Percentiles rank a stretch among this genome's conserved stretches.
Evolutionary conservation across 2,888 invertebrate genomes (phyloP).

Genomic region (Scelioninae gen. 2): DNA sequence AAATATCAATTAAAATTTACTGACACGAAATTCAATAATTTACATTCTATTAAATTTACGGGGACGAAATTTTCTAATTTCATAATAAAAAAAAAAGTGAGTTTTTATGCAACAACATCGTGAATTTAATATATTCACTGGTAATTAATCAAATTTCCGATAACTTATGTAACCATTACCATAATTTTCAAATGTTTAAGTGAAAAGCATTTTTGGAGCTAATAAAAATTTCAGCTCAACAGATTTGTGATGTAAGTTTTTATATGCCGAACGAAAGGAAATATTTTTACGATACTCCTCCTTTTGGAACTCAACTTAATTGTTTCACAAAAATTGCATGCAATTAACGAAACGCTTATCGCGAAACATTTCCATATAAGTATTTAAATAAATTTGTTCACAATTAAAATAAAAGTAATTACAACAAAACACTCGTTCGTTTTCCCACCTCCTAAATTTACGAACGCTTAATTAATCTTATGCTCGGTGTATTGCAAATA

Average conservation of each 20-base stretch:
- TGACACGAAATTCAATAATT: too few relatives aligned
- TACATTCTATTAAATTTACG: too few relatives aligned
- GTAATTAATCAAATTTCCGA: conserved; percentile 16
- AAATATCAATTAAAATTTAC: too few relatives aligned
- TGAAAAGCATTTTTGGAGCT: conserved; percentile 18
- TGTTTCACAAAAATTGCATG: conserved; percentile 2
- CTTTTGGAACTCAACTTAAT: neutral
- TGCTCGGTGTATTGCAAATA: conserved; percentile 24
- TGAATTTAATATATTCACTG: conserved; percentile 3
- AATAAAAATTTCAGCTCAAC: conserved; percentile 10
- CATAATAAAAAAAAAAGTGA: too few relatives aligned
- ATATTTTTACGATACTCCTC: neutral
- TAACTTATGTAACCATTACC: conserved; percentile 9
- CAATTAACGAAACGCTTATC: conserved; percentile 4
- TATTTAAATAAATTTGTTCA: neutral
- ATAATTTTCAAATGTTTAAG: conserved; percentile 11
- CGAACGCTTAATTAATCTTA: conserved; percentile 45
- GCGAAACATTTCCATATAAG: neutral
- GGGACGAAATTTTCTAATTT: too few relatives aligned
- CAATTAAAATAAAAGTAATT: conserved; percentile 24
- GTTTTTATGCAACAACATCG: conserved; percentile 6
- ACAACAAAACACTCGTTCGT: conserved; percentile 24
- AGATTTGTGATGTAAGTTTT: conserved; percentile 8
- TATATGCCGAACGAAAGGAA: conserved; percentile 7
- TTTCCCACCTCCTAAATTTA: conserved; percentile 23